A percentile compares a stretch with the other conserved stretches of the same genome.
These are phyloP conservation scores for Parasteatoda lunata DNA, from an alignment of 2,888 invertebrate species.

Conservation along the genomic window DNA sequence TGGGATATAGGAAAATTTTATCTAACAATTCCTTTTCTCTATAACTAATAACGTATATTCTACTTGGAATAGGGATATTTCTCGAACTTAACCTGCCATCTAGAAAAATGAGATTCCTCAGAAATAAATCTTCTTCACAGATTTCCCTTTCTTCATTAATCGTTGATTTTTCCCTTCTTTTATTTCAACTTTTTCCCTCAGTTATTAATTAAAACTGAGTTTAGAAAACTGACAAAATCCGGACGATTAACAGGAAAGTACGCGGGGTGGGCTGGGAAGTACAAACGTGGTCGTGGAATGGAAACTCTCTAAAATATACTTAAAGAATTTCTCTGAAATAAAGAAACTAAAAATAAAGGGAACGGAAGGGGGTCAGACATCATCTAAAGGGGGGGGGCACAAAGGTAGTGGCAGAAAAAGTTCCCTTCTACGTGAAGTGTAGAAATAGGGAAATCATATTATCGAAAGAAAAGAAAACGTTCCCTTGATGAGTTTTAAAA, in stretches of 20 bases:
- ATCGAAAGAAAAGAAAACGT: constrained; percentile 54
- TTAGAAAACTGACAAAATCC: constrained; percentile 50
- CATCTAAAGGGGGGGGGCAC: neutral
- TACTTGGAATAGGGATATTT: constrained; percentile 9
- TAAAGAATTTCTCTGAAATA: constrained; percentile 46
- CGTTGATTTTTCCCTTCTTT: constrained; percentile 37
- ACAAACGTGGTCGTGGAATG: neutral
- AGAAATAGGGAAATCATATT: constrained; percentile 64
- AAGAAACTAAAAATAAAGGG: constrained; percentile 47
- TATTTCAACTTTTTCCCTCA: constrained; percentile 35
- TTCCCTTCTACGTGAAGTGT: constrained; percentile 53
- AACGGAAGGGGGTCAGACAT: neutral
- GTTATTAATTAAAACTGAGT: constrained; percentile 65
- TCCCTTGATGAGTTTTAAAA: constrained; percentile 64
- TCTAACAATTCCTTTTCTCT: constrained; percentile 1
- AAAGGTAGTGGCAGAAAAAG: constrained; percentile 36
- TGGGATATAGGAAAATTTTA: neutral
- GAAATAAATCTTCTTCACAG: constrained; percentile 39
- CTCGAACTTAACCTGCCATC: neutral
- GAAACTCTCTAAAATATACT: constrained; percentile 49
- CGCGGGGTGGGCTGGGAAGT: neutral
- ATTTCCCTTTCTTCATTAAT: constrained; percentile 54
- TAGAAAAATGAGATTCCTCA: constrained; percentile 23
- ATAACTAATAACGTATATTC: constrained; percentile 11
- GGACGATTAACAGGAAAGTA: constrained; percentile 34